Base-by-base conservation (phyloP, 2,888 invertebrate species). In the Saturnia japonica region DNA sequence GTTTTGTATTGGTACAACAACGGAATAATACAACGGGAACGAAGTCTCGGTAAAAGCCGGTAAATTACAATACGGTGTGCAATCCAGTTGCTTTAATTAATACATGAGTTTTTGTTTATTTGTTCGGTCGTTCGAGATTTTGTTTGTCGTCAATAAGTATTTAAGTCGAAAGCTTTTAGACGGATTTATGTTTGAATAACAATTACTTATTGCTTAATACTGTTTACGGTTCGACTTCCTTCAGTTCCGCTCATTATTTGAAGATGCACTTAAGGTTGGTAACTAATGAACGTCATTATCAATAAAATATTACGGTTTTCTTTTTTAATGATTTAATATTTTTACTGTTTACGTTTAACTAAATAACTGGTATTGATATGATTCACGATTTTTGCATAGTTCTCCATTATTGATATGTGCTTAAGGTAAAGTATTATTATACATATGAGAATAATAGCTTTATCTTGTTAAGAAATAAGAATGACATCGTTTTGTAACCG, bases 161-260 rank as follows among this genome's bases (percentile, higher is more conserved):
- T 85, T 82, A 81, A 85, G 85, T 84, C 82, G 80, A 85, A 87
- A 88, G 88, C 88, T 87, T 88, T 87, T 85, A 88, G 80, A 79
- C 78, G 78, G 79, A 84, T 84, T 85, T 80, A 73, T 72, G 80
- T 79, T 80, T 74, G 73, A 87, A 88, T 86, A 88, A 88, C 86
- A 87, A 87, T 86, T 82, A 80, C 75, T 82, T 79, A 80, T 80
- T 78, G 76, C 74, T 78, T 78, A 76, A 76, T 77, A 74, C 73
- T 84, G 81, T 84, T 85, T 84, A 80, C 74, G 70, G 77, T 80
- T 74, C 76, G 69, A 71, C 76, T 75, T 78, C 76, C 70, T 72
- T 62, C 12, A 16, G 43, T 72, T 22, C 64, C 43, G 68, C 51
- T 57, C 62, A 60, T 66, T 60, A 70, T 68, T 34, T 67, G 57